Evolutionary conservation across 2,113 vertebrate species (phyloP).

Genomic region (Acrocephalus kingi): DNA sequence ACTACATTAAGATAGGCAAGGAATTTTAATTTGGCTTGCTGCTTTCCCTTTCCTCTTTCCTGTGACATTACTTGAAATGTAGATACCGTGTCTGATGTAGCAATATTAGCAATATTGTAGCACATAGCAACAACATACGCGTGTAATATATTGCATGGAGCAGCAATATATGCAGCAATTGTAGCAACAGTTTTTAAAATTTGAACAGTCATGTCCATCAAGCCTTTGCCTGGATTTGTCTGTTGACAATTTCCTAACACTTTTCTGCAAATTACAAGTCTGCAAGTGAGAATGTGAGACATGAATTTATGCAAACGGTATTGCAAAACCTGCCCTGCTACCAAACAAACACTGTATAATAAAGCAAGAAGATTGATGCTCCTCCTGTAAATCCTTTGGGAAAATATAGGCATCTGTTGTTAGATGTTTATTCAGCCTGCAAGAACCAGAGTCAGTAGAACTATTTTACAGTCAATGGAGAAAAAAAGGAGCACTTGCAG

Average conservation of each 20-base stretch:
- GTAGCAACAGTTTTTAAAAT: not conserved
- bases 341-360: not conserved
- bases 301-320: constrained; percentile 13
- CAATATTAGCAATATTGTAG: not conserved
- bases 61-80: not conserved
- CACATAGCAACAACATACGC: not conserved
- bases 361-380: not conserved
- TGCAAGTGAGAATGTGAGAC: not conserved
- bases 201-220: not conserved
- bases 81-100: not conserved
- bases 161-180: not conserved
- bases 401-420: not conserved
- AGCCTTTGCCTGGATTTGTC: not conserved
- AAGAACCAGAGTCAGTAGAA: not conserved
- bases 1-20: not conserved
- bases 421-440: not conserved
- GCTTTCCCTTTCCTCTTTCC: not conserved
- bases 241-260: not conserved
- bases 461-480: not conserved
- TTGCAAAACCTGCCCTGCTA: not conserved
- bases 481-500: not conserved
- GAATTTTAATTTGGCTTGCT: not conserved
- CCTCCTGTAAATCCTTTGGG: not conserved
- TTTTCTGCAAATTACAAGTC: not conserved
- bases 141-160: not conserved